A percentile compares a stretch with the other conserved stretches of the same genome.
Evolutionary conservation across 2,113 vertebrate genomes (phyloP).

Genomic region (Stigmatopora argus): DNA sequence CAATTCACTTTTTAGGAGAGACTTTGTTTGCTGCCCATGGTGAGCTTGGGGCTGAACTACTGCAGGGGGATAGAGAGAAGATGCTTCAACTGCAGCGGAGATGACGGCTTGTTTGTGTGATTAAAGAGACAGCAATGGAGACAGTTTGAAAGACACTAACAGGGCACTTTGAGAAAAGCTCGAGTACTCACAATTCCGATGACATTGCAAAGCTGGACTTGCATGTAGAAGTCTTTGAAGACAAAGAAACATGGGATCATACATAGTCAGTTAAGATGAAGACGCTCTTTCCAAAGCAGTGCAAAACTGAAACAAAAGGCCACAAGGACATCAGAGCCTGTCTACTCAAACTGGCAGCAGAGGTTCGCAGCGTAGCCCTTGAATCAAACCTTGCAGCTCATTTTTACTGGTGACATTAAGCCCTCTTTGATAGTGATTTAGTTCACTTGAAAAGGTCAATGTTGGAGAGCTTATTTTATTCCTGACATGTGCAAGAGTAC

Average conservation of each 20-base stretch:
- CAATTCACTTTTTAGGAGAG: constrained; percentile 76
- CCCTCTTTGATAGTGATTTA: constrained; percentile 18
- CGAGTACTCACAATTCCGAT: constrained; percentile 12
- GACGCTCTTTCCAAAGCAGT: constrained; percentile 40
- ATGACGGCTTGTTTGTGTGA: background rate
- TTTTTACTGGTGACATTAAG: constrained; percentile 34
- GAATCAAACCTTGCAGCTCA: constrained; percentile 15
- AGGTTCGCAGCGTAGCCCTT: constrained; percentile 8
- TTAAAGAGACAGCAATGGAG: too few species aligned
- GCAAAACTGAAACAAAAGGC: constrained; percentile 59
- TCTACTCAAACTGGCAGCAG: constrained; percentile 31
- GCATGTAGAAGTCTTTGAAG: constrained; percentile 31
- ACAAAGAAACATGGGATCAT: constrained; percentile 44
- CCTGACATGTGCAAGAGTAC: constrained; percentile 40
- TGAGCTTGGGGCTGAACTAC: constrained; percentile 76
- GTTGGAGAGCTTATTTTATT: constrained; percentile 4
- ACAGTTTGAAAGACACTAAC: background rate
- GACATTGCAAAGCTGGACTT: constrained; percentile 19
- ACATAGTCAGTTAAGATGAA: constrained; percentile 47
- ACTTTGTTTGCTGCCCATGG: constrained; percentile 71
- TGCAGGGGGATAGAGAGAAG: too few species aligned
- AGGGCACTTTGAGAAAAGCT: constrained; percentile 1
- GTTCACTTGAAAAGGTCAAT: constrained; percentile 34
- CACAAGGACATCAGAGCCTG: constrained; percentile 41
- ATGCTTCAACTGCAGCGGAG: constrained; percentile 62